Evolutionary conservation across 2,888 invertebrate species (phyloP).

Genomic region (Drosophila anomelani): DNA sequence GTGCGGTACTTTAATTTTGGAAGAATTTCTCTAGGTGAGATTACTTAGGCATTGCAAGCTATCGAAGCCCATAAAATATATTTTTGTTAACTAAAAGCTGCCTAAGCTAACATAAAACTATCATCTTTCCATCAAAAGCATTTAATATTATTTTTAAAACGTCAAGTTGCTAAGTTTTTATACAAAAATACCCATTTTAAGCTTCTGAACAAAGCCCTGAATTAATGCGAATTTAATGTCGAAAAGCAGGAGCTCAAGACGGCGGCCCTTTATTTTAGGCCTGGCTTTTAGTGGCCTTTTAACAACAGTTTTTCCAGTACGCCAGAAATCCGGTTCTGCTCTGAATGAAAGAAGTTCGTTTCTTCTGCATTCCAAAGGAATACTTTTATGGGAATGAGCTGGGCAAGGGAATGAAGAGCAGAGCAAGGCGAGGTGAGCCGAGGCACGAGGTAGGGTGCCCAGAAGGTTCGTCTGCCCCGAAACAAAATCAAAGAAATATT

Average conservation of each 20-base stretch:
- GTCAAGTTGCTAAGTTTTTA: neutral
- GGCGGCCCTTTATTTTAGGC: slow-evolving; percentile 6
- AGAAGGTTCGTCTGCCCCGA: slow-evolving; percentile 18
- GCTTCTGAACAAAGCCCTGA: neutral
- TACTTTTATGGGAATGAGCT: slow-evolving; percentile 15
- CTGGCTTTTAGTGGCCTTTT: slow-evolving; percentile 19
- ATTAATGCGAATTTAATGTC: slow-evolving; percentile 8
- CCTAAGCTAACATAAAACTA: neutral
- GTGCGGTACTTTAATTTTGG: slow-evolving; percentile 39
- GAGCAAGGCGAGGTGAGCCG: too few species aligned
- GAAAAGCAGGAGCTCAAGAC: slow-evolving; percentile 4
- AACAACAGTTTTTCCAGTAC: slow-evolving; percentile 23
- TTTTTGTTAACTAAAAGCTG: too few species aligned
- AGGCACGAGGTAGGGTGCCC: slow-evolving; percentile 23
- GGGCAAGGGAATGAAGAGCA: neutral
- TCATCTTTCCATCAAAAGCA: neutral
- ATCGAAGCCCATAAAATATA: neutral
- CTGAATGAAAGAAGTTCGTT: slow-evolving; percentile 40
- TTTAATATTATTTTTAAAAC: neutral
- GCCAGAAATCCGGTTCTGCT: slow-evolving; percentile 38
- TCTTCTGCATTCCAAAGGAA: slow-evolving; percentile 37
- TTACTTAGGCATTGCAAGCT: neutral
- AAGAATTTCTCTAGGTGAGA: neutral
- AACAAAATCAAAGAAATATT: slow-evolving; percentile 31
- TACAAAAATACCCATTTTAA: neutral